Conservation (phyloP, 2,888 invertebrate species). For the Tiliacea aurago region DNA sequence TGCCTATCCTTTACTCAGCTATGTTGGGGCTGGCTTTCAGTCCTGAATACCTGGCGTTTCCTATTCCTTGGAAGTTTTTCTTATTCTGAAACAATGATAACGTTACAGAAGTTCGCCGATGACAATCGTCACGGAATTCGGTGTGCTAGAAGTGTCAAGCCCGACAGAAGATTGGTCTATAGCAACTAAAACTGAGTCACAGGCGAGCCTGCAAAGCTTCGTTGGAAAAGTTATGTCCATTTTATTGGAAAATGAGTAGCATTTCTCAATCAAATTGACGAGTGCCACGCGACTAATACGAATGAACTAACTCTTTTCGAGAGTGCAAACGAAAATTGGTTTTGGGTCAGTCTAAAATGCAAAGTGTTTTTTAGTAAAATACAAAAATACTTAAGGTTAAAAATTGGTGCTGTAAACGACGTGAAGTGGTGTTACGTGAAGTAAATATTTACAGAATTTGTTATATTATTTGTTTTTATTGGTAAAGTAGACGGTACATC, state of each 20-base stretch:
- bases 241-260: slow-evolving; percentile 36
- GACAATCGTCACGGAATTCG: slow-evolving; percentile 70
- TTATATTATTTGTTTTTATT: slow-evolving; percentile 27
- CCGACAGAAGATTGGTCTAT: slow-evolving; percentile 59
- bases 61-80: background rate
- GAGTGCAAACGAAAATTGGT: background rate
- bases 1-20: too few species aligned
- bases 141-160: slow-evolving; percentile 57
- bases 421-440: slow-evolving; percentile 42
- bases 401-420: slow-evolving; percentile 44
- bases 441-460: slow-evolving; percentile 37
- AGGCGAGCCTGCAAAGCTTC: slow-evolving; percentile 63
- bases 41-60: background rate
- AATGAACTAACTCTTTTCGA: slow-evolving; percentile 5
- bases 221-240: slow-evolving; percentile 67
- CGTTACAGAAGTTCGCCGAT: slow-evolving; percentile 66
- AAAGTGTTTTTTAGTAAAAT: slow-evolving; percentile 30
- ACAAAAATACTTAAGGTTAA: slow-evolving; percentile 11
- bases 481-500: background rate
- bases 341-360: slow-evolving; percentile 25
- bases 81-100: background rate
- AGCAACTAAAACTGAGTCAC: slow-evolving; percentile 51
- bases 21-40: background rate
- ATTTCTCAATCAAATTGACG: background rate
- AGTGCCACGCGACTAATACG: slow-evolving; percentile 1